These are phyloP conservation scores for Garrulus glandarius DNA, from an alignment of 2,797 vertebrate species.

Conservation along the genomic window DNA sequence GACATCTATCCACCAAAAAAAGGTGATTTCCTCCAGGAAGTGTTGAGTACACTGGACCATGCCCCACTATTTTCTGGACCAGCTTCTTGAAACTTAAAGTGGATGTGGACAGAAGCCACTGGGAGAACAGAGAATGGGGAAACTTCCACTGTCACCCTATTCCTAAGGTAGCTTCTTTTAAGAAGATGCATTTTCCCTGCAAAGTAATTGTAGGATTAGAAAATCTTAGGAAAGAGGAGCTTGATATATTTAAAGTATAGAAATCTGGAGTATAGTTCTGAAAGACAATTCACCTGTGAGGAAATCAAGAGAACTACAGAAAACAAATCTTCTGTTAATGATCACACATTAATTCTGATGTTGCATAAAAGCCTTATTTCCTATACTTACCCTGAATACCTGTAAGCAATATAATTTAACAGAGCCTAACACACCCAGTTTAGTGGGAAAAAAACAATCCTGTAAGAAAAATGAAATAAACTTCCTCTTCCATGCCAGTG, in stretches of 20 bases:
- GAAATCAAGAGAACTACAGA: neutral
- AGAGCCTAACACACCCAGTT: neutral
- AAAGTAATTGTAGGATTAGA: neutral
- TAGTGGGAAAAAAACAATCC: neutral
- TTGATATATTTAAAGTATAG: neutral
- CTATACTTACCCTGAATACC: neutral
- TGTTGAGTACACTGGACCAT: neutral
- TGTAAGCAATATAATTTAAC: neutral
- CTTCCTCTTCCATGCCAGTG: neutral
- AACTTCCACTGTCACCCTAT: neutral
- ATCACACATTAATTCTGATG: neutral
- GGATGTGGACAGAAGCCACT: neutral
- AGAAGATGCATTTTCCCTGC: neutral
- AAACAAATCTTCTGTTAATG: neutral
- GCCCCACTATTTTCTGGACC: neutral
- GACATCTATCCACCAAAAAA: neutral
- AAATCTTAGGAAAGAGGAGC: neutral
- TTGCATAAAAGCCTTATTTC: neutral
- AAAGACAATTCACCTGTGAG: neutral
- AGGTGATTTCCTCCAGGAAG: neutral
- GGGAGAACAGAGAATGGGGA: neutral
- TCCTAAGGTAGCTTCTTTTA: neutral
- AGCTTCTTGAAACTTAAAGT: neutral
- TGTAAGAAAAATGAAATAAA: neutral
- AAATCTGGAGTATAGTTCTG: neutral